A percentile compares a stretch with the other conserved stretches of the same genome.
Evolutionary conservation across 2,888 invertebrate genomes (phyloP).

Genomic region (Hirtodrosophila duncani): DNA sequence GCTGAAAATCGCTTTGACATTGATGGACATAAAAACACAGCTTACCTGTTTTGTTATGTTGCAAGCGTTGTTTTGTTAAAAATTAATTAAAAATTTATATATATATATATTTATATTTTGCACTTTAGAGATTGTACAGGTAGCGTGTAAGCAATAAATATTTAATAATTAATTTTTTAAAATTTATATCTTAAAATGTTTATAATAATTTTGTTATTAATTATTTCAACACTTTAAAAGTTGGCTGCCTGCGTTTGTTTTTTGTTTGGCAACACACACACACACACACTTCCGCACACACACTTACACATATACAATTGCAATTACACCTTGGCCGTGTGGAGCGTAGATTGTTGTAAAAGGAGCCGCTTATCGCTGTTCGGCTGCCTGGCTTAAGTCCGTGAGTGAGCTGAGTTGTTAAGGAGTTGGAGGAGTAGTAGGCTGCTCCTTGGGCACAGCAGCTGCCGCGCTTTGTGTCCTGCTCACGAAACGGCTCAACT

Average conservation of each 20-base stretch:
- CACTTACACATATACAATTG: slow-evolving; percentile 27
- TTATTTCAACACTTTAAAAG: slow-evolving; percentile 43
- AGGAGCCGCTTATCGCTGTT: slow-evolving; percentile 18
- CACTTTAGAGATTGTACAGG: slow-evolving; percentile 12
- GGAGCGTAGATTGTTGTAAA: slow-evolving; percentile 38
- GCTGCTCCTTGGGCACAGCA: slow-evolving; percentile 37
- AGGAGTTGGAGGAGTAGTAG: too few relatives aligned
- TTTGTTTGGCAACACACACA: slow-evolving; percentile 34
- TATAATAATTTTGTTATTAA: too few relatives aligned
- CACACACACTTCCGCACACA: slow-evolving; percentile 20
- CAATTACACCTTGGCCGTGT: slow-evolving; percentile 44
- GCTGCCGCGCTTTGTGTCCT: slow-evolving; percentile 65
- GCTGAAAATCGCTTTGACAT: too few relatives aligned
- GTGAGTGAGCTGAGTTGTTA: background rate
- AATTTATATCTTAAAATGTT: background rate
- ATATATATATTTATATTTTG: background rate
- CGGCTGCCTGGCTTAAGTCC: slow-evolving; percentile 19
- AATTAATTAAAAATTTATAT: slow-evolving; percentile 1
- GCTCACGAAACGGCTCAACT: slow-evolving; percentile 68
- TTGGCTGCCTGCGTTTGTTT: slow-evolving; percentile 20
- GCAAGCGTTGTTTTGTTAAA: too few relatives aligned
- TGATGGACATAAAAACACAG: too few relatives aligned
- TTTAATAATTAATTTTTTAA: slow-evolving; percentile 20
- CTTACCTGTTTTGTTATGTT: slow-evolving; percentile 28
- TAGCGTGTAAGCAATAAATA: slow-evolving; percentile 20